Evolutionary conservation across 1,140 invertebrate species (phyloP), one percentile per base, ranked within the genome.

Genomic region (Drosophila serrata): DNA sequence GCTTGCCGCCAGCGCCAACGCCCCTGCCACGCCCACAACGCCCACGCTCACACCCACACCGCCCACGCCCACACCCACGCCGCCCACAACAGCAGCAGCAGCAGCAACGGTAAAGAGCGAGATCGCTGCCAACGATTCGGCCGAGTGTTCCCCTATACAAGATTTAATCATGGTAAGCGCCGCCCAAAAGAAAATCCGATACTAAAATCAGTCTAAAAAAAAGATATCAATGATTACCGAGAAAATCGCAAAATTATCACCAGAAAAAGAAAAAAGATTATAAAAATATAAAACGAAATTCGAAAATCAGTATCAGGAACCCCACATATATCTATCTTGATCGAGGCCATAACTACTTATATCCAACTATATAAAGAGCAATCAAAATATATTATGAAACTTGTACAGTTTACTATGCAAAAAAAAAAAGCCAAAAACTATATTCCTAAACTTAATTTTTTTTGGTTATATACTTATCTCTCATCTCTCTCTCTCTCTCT

Each of bases 161-260:
- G 85, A 90, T 69, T 86, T 90, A 85, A 90, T 90, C 61, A 90
- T 90, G 85, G 85, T 90, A 90, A 90, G 85, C 85, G 85, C 39
- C 86, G 85, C 70, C 78, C 74, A 77, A 64, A 64, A 79, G 33
- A 39, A 51, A 78, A n/a, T 65, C 64, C 62, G 62, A 58, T 24
- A 68, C 60, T 58, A 55, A 53, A 68, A 64, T 35, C 55, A 75
- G 17, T n/a, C 27, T 19, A 31, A 49, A 49, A 6, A 24, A n/a
- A n/a, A n/a, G n/a, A n/a, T n/a, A n/a, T n/a, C n/a, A n/a, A n/a
- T n/a, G n/a, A 46, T 12, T 62, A 72, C 40, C 75, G 64, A 79
- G 31, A 15, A 53, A 62, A 42, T 35, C 59, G 63, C 46, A 46
- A 56, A 68, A 61, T 63, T 48, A 78, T 40, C 49, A 61, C 42